Evolutionary conservation across 2,797 vertebrate genomes (phyloP).

Genomic region (Okamejei kenojei): DNA sequence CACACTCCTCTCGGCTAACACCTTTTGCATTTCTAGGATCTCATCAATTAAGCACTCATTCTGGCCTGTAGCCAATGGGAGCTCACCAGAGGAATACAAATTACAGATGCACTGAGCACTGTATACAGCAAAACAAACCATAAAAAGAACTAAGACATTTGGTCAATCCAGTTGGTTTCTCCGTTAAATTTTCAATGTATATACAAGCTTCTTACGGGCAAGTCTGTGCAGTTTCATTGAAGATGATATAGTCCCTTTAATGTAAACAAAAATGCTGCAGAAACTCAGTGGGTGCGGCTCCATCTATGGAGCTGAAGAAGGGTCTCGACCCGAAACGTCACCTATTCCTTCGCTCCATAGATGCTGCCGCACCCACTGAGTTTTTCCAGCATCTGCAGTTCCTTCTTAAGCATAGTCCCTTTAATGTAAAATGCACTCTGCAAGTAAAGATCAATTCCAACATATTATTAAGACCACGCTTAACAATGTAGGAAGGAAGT

Average conservation of each 20-base stretch:
- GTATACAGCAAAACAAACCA: not conserved
- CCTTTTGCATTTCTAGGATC: not conserved
- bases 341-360: too few relatives aligned
- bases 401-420: too few relatives aligned
- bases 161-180: not conserved
- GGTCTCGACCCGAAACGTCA: too few relatives aligned
- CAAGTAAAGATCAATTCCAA: not conserved
- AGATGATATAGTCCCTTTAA: not conserved
- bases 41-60: not conserved
- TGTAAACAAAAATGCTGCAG: too few relatives aligned
- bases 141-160: not conserved
- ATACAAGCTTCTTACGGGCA: not conserved
- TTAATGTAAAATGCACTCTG: not conserved
- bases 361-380: too few relatives aligned
- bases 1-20: too few relatives aligned
- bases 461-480: not conserved
- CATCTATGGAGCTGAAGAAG: too few relatives aligned
- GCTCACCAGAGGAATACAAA: not conserved
- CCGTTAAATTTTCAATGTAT: not conserved
- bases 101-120: not conserved
- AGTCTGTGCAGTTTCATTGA: not conserved
- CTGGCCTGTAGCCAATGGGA: not conserved
- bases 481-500: not conserved
- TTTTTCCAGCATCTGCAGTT: too few relatives aligned
- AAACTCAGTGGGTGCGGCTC: too few relatives aligned